Conservation (phyloP, 1,140 invertebrate genomes). For the Meloidogyne hapla region DNA sequence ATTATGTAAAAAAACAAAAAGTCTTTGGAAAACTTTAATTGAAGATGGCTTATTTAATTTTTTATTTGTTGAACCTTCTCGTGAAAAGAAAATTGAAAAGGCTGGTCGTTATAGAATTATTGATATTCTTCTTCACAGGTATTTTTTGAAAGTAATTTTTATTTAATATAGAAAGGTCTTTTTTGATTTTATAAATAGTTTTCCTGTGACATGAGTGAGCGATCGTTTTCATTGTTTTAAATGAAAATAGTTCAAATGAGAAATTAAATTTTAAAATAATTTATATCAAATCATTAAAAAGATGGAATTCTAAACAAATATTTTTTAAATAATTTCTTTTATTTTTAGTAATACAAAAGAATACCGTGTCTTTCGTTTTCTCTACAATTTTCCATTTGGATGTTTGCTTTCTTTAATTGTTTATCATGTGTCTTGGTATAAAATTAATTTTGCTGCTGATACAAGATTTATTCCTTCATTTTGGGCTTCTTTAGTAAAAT, state of each 20-base stretch:
- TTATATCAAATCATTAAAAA: too few relatives aligned
- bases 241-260: too few relatives aligned
- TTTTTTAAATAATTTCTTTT: not conserved
- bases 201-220: too few relatives aligned
- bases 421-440: slow-evolving; percentile 40
- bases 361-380: slow-evolving; percentile 34
- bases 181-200: too few relatives aligned
- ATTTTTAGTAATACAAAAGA: slow-evolving; percentile 38
- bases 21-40: not conserved
- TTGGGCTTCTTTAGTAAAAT: slow-evolving; percentile 32
- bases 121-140: not conserved
- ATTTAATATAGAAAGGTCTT: too few relatives aligned
- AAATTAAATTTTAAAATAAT: too few relatives aligned
- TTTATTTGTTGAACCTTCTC: not conserved
- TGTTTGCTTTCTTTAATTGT: slow-evolving; percentile 15
- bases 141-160: too few relatives aligned
- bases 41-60: not conserved
- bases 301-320: not conserved
- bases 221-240: too few relatives aligned
- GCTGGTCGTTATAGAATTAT: not conserved
- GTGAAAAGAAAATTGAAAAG: not conserved
- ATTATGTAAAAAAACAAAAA: not conserved
- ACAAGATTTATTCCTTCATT: slow-evolving; percentile 25
- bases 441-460: slow-evolving; percentile 44
- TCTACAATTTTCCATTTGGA: slow-evolving; percentile 48